Evolutionary conservation across 1,140 invertebrate genomes (phyloP), one percentile per base, ranked within the genome.

Genomic region (Harpegnathos saltator): DNA sequence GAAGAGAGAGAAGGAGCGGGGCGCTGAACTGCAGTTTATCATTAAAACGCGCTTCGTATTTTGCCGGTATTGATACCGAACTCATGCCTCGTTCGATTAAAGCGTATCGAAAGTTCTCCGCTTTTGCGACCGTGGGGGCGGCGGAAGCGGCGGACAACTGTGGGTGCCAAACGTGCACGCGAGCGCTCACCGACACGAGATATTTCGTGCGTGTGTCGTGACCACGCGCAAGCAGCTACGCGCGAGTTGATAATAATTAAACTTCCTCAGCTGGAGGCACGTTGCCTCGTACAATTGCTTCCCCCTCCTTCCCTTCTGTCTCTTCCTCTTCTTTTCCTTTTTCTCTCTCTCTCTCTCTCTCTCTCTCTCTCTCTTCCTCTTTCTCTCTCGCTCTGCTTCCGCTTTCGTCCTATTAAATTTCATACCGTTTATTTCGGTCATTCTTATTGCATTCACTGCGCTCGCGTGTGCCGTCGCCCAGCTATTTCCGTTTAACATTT

Each of bases 231-330:
- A 54, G 33, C 52, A 65, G 80, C 63, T 29, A 44, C 59, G 87
- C 75, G 86, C 82, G 69, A 88, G 62, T 87, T 87, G 81, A 87
- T 87, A 86, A 87, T 87, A 83, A 87, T 87, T 87, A 87, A 87
- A 86, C 73, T 74, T 86, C 85, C 85, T 74, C 61, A 44, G n/a
- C 56, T 22, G 52, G 73, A 74, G 75, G 63, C 56, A 65, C 72
- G 83, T 86, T 73, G 65, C 83, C 56, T 44, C 38, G 38, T 33
- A 29, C 58, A 29, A 62, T 26, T 52, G 61, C 33, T 80, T 71
- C 75, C 52, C 58, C 33, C 22, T 80, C 24, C 58, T 58, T 80
- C 11, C 38, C 9, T 11, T 44, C 38, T 44, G 3, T 44, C 38
- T 44, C 9, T 11, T 9, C 11, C 38, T 44, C 38, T 11, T 44